Evolutionary conservation across 2,888 invertebrate genomes (phyloP).

Genomic region (Chrysolina americana): DNA sequence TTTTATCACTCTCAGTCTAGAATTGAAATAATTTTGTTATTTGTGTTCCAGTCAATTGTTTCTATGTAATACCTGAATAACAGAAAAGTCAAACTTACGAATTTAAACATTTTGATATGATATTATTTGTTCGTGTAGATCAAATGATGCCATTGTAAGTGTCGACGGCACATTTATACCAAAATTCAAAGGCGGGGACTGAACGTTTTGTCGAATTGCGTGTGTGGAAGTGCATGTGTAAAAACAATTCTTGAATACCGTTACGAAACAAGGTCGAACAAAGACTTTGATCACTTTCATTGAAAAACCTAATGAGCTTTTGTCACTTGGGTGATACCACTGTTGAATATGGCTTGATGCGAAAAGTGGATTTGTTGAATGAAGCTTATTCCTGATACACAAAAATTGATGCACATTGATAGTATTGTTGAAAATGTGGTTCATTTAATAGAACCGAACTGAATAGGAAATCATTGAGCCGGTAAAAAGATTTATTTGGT

Average conservation of each 20-base stretch:
- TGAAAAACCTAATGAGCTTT: background rate
- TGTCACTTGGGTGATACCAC: no score
- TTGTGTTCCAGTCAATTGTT: background rate
- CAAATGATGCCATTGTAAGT: conserved; percentile 24
- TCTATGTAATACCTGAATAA: background rate
- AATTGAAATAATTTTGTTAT: background rate
- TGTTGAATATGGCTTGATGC: no score
- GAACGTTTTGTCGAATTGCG: background rate
- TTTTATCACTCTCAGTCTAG: no score
- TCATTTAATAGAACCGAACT: no score
- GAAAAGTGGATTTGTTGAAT: no score
- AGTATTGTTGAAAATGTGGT: no score
- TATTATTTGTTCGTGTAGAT: conserved; percentile 20
- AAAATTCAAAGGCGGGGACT: background rate
- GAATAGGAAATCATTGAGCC: no score
- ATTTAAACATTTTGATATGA: conserved; percentile 40
- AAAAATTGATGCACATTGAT: no score
- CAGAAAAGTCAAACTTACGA: conserved; percentile 35
- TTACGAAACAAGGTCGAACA: background rate
- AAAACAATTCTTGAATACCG: background rate
- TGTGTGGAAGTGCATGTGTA: background rate
- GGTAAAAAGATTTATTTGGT: no score
- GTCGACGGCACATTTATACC: background rate
- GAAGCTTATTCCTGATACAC: no score
- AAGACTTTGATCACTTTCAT: background rate